Evolutionary conservation across 1,140 invertebrate genomes (phyloP), one percentile per base, ranked within the genome.

Genomic region (Neodiprion virginianus): DNA sequence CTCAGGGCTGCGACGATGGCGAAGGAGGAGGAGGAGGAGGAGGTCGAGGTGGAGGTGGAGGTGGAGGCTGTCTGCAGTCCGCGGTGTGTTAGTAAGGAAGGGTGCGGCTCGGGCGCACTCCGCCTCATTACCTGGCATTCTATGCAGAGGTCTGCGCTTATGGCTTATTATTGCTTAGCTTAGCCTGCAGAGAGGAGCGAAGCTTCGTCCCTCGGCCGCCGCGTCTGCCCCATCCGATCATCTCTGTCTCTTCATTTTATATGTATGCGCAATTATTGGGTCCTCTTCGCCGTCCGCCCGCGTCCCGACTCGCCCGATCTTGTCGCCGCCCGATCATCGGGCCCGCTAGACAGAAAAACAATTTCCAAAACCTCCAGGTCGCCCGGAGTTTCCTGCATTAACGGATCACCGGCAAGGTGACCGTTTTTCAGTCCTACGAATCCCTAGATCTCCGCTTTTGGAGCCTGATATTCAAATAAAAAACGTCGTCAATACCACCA

Each of bases 61-160:
- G n/a, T 12, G 48, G 23, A 67, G 48, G 28, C 53, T 9, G 69
- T 23, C 69, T 23, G 47, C 47, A 12, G 21, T 40, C 28, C 23
- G 53, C n/a, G 53, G 14, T 69, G 67, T 47, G 67, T 69, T 47
- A 83, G 84, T 82, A 83, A 83, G 80, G 77, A 86, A 87, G 86
- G 86, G 87, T 88, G 87, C 87, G 87, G 87, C 86, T 61, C 86
- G 85, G 85, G 81, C 85, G 84, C 77, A 86, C 84, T 86, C 86
- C 85, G 88, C 86, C 87, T 88, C 87, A 88, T 88, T 88, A 88
- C 85, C 85, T 82, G 81, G 85, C 87, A 88, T 88, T 88, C 87
- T 88, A 88, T 88, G 87, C 87, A 86, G 82, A 82, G 28, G 77
- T 81, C 81, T 81, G 80, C 83, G 85, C 84, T 87, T 87, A 86